Evolutionary conservation across 2,797 vertebrate genomes (phyloP), one percentile per base, ranked within the genome.

Genomic region (Syngnathus rostellatus): DNA sequence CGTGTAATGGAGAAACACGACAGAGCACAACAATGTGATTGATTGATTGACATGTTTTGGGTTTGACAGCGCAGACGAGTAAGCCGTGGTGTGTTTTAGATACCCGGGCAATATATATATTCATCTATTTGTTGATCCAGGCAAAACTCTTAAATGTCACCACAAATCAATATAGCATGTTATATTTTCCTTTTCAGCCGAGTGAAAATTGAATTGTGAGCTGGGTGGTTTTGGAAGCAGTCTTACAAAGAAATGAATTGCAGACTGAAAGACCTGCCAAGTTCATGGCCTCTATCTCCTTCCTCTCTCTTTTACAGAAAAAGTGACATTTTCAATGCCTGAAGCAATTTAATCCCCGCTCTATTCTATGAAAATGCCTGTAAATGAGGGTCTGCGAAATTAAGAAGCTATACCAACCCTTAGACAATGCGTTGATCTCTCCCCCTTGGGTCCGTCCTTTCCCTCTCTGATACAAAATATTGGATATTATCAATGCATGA

Each of bases 401-500:
- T 81, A 87, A 82, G 69, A 68, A 71, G 82, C 83, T 83, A 61
- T 53, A 59, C 75, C 70, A 77, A 72, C 82, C 86, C 83, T 83
- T 81, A 85, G 80, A 81, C 83, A 82, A 82, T 67, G 64, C 72
- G 75, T 72, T 60, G 38, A 74, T 79, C 76, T 70, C 70, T 63
- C 68, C 73, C 68, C 72, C 70, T 76, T 48, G 31, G 55, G 71
- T 69, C 76, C 75, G 0, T 67, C 68, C 68, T 45, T 63, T 81
- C 74, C 81, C 78, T 63, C 63, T 72, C 77, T 86, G 78, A 84
- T 76, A 73, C 78, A 83, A 85, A 89, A 88, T 83, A 86, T 87
- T 76, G 84, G 81, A 85, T 84, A 87, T 90, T 91, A 84, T 88
- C 85, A 89, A 90, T 90, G 87, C 89, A 88, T 89, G 85, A 90